Evolutionary conservation across 2,113 vertebrate genomes (phyloP).

Genomic region (Saguinus imperator): DNA sequence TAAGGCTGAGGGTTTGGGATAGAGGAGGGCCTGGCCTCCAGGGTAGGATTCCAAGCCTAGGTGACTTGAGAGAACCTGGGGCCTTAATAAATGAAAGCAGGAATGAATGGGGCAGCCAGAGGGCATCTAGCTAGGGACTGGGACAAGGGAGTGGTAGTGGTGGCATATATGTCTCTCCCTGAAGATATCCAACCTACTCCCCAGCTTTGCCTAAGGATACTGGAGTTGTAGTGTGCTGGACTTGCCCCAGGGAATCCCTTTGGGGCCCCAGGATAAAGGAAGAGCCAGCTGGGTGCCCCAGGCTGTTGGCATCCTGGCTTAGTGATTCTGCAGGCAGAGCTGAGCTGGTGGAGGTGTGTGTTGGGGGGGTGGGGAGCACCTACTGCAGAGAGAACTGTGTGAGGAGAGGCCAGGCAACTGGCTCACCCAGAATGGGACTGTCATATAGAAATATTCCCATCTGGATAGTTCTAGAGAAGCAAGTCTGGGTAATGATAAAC

Average conservation of each 20-base stretch:
- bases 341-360: neutral
- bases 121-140: neutral
- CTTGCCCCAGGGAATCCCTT: slow-evolving; percentile 28
- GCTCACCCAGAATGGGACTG: slow-evolving; percentile 52
- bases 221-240: neutral
- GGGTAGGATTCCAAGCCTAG: neutral
- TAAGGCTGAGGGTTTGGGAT: neutral
- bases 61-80: neutral
- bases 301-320: neutral
- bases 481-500: slow-evolving; percentile 77
- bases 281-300: neutral
- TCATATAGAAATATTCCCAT: slow-evolving; percentile 73
- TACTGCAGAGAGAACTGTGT: slow-evolving; percentile 12
- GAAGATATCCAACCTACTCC: neutral
- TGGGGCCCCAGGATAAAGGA: neutral
- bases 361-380: neutral
- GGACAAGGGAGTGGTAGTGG: neutral
- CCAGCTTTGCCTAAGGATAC: neutral
- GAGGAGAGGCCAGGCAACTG: slow-evolving; percentile 33
- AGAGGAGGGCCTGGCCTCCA: neutral
- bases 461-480: slow-evolving; percentile 73
- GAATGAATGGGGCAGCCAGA: neutral
- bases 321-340: slow-evolving; percentile 17
- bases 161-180: neutral
- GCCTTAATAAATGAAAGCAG: neutral